Percentiles rank a stretch among this genome's conserved stretches.
phyloP scores from a whole-genome alignment of 1,140 invertebrate genomes.

The Drosophila eugracilis region DNA sequence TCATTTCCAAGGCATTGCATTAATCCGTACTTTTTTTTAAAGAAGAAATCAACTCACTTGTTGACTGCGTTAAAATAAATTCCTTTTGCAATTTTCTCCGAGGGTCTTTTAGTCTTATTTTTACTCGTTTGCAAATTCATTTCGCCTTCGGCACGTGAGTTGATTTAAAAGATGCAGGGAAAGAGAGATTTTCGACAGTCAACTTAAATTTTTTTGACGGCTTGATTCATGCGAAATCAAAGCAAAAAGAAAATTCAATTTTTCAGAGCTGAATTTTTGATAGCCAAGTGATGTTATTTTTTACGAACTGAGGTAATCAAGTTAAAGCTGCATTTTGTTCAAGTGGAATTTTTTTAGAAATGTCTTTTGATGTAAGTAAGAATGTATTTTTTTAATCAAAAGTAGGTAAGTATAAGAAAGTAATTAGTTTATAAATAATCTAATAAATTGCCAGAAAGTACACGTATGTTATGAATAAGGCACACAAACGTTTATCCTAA shows the following conservation, averaged over 20 bases:
- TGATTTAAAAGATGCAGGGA: constrained; percentile 15
- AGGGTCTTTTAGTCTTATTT: constrained; percentile 6
- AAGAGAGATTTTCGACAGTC: constrained; percentile 20
- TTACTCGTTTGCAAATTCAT: neutral
- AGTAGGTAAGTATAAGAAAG: too few species aligned
- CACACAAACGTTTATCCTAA: neutral
- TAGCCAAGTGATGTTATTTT: constrained; percentile 4
- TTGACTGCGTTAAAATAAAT: constrained; percentile 38
- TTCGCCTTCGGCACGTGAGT: constrained; percentile 23
- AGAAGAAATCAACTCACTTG: constrained; percentile 17
- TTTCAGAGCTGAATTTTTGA: constrained; percentile 39
- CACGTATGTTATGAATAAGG: too few species aligned
- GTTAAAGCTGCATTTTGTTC: constrained; percentile 3
- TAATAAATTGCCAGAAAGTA: too few species aligned
- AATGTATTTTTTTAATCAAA: neutral
- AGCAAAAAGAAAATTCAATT: constrained; percentile 53
- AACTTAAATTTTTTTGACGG: constrained; percentile 15
- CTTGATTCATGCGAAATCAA: constrained; percentile 41
- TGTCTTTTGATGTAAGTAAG: neutral
- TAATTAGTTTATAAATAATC: too few species aligned
- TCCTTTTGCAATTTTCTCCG: constrained; percentile 24
- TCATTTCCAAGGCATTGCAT: constrained; percentile 25
- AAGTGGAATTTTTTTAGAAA: neutral
- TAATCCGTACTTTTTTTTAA: neutral
- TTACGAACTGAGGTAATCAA: constrained; percentile 22